These are phyloP conservation scores for Drosophila flavopinicola DNA, from an alignment of 2,888 invertebrate genomes.

Conservation along the genomic window DNA sequence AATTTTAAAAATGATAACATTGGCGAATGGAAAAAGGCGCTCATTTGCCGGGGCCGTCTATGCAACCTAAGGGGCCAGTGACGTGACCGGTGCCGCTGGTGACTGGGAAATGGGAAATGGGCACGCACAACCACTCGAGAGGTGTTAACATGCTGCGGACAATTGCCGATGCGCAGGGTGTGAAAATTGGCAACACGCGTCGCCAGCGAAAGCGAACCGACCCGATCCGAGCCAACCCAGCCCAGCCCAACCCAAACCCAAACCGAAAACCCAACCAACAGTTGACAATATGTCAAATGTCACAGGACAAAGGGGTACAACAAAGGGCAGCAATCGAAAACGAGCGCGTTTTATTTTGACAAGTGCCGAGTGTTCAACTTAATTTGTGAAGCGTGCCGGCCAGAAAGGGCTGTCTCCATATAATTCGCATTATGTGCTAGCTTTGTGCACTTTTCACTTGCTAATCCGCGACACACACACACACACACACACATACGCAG, in stretches of 20 bases:
- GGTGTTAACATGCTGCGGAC: slow-evolving; percentile 78
- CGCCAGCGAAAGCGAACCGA: slow-evolving; percentile 24
- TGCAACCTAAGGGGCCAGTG: slow-evolving; percentile 48
- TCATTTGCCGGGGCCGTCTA: slow-evolving; percentile 10
- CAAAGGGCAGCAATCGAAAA: slow-evolving; percentile 39
- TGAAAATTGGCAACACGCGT: slow-evolving; percentile 82
- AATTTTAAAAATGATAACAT: slow-evolving; percentile 70
- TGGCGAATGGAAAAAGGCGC: slow-evolving; percentile 15
- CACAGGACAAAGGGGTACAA: slow-evolving; percentile 60
- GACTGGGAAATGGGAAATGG: slow-evolving; percentile 17
- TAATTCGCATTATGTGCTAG: slow-evolving; percentile 42
- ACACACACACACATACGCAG: slow-evolving; percentile 10
- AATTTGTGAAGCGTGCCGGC: slow-evolving; percentile 74
- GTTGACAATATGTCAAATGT: slow-evolving; percentile 82
- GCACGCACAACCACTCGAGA: slow-evolving; percentile 67
- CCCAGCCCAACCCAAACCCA: slow-evolving; percentile 22
- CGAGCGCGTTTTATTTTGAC: slow-evolving; percentile 81
- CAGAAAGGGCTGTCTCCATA: slow-evolving; percentile 46
- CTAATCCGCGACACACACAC: slow-evolving; percentile 61
- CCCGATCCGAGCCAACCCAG: neutral
- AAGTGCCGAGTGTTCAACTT: slow-evolving; percentile 82
- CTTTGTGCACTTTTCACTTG: slow-evolving; percentile 64
- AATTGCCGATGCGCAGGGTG: slow-evolving; percentile 75
- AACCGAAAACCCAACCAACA: slow-evolving; percentile 50
- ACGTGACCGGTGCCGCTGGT: slow-evolving; percentile 2